These are phyloP conservation scores for Athalia cordata DNA, from an alignment of 2,888 invertebrate genomes.

Conservation along the genomic window DNA sequence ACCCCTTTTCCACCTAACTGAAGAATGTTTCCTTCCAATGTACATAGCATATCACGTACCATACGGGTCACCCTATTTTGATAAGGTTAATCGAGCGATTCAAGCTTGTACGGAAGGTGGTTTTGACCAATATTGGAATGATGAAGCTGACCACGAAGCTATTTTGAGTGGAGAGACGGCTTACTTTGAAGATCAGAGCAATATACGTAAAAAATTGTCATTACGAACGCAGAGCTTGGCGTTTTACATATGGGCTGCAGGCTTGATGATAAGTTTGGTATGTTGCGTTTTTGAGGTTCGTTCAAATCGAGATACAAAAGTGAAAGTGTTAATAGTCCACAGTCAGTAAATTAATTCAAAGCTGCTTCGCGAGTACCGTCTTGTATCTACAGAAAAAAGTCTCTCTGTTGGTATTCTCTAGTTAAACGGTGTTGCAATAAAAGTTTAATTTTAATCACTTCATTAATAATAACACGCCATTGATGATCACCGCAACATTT, in stretches of 20 bases:
- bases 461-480: too few relatives aligned
- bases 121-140: background rate
- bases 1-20: conserved; percentile 11
- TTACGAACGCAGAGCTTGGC: background rate
- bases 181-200: background rate
- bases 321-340: background rate
- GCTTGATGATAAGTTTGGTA: conserved; percentile 5
- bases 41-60: conserved; percentile 8
- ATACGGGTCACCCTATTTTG: conserved; percentile 26
- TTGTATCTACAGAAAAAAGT: too few relatives aligned
- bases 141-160: background rate
- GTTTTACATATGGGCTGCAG: conserved; percentile 3
- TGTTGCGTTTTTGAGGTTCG: background rate
- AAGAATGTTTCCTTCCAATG: conserved; percentile 13
- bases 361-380: too few relatives aligned
- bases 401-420: too few relatives aligned
- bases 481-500: background rate
- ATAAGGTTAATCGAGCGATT: conserved; percentile 2
- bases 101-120: conserved; percentile 23
- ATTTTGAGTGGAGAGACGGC: background rate
- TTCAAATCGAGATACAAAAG: background rate
- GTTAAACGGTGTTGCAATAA: too few relatives aligned
- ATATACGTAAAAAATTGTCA: background rate
- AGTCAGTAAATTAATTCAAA: background rate
- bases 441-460: too few relatives aligned